A percentile compares a stretch with the other conserved stretches of the same genome.
phyloP scores from a whole-genome alignment of 2,797 vertebrate species.

The Pogoniulus pusillus region DNA sequence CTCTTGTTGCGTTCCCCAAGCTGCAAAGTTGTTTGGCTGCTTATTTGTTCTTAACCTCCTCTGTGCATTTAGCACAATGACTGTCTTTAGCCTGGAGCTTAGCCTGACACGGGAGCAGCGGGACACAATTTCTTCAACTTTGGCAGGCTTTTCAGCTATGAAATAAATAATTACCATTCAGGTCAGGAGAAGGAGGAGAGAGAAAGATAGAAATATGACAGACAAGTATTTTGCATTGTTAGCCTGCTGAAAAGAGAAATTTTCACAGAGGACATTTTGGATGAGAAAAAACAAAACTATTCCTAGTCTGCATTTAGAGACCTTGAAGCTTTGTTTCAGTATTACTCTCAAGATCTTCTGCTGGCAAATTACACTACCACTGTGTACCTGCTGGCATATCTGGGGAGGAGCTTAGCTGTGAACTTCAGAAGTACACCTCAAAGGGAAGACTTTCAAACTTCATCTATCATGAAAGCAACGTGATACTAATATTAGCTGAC shows the following conservation, averaged over 20 bases:
- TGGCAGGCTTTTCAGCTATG: conserved; percentile 50
- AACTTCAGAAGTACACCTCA: not conserved
- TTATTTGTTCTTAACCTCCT: conserved; percentile 52
- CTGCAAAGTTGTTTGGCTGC: conserved; percentile 27
- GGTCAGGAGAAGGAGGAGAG: not conserved
- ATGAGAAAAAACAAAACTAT: not conserved
- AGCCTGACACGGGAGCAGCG: conserved; percentile 26
- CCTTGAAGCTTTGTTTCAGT: not conserved
- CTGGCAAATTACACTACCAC: not conserved
- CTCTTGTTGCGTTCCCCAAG: conserved; percentile 37
- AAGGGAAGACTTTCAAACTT: not conserved
- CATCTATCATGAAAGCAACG: not conserved
- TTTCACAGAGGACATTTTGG: not conserved
- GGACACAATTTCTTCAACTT: conserved; percentile 53
- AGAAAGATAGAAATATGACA: not conserved
- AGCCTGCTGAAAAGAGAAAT: not conserved
- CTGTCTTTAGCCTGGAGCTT: conserved; percentile 68
- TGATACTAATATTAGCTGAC: not conserved
- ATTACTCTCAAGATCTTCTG: not conserved
- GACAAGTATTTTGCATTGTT: not conserved
- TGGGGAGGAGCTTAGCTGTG: not conserved
- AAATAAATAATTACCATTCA: conserved; percentile 40
- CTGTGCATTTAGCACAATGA: conserved; percentile 37
- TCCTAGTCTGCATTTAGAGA: not conserved
- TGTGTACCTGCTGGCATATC: not conserved